These are phyloP conservation scores for Corythoichthys intestinalis DNA, from an alignment of 2,113 vertebrate genomes.

Conservation along the genomic window DNA sequence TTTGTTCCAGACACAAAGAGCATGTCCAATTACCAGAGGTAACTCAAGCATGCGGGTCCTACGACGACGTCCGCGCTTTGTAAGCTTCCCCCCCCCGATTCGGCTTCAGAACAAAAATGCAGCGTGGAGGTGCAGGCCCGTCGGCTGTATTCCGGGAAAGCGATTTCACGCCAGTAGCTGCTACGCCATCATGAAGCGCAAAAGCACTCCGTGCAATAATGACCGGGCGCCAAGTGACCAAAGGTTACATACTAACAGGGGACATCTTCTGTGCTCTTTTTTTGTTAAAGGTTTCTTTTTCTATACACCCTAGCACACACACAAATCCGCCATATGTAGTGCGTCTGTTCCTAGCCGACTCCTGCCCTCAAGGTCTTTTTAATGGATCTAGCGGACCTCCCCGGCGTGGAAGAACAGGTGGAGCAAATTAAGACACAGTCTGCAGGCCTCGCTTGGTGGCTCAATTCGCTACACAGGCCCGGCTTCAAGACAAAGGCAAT, in stretches of 20 bases:
- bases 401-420: conserved; percentile 72
- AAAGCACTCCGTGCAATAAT: conserved; percentile 33
- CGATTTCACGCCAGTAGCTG: conserved; percentile 37
- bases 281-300: conserved; percentile 19
- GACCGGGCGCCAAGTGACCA: conserved; percentile 16
- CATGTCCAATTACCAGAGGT: conserved; percentile 69
- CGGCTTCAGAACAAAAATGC: conserved; percentile 53
- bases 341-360: conserved; percentile 67
- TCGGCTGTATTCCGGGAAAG: conserved; percentile 43
- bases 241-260: conserved; percentile 18
- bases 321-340: conserved; percentile 50
- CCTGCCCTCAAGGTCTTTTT: conserved; percentile 75
- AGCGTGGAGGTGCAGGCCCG: conserved; percentile 49
- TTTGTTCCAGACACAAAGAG: conserved; percentile 68
- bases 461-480: conserved; percentile 61
- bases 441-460: conserved; percentile 54
- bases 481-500: conserved; percentile 67
- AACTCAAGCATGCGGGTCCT: conserved; percentile 63
- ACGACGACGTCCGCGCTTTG: conserved; percentile 54
- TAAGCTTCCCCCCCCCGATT: conserved; percentile 52
- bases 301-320: conserved; percentile 24
- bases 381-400: conserved; percentile 80
- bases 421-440: conserved; percentile 75
- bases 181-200: conserved; percentile 22
- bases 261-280: conserved; percentile 25